A percentile compares a stretch with the other conserved stretches of the same genome.
Evolutionary conservation across 2,888 invertebrate species (phyloP).

Genomic region (Epicampocera succincta): DNA sequence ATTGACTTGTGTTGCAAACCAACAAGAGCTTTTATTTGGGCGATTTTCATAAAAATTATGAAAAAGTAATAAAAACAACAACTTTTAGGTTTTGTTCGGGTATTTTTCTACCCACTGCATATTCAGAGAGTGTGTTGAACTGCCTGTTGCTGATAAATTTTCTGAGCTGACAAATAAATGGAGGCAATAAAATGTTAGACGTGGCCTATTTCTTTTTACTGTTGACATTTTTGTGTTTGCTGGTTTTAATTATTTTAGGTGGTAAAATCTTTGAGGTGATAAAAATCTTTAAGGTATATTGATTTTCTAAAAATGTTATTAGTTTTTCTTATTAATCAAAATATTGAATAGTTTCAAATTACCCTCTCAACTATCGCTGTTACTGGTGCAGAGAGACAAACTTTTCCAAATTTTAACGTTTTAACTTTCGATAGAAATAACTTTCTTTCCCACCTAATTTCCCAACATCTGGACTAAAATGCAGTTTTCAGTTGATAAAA

Average conservation of each 20-base stretch:
- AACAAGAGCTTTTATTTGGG: not conserved
- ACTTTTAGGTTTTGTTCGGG: slow-evolving; percentile 4
- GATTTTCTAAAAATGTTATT: too few relatives aligned
- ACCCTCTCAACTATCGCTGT: too few relatives aligned
- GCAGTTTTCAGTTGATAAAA: slow-evolving; percentile 19
- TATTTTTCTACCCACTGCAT: slow-evolving; percentile 14
- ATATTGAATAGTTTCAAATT: too few relatives aligned
- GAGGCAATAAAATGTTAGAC: slow-evolving; percentile 26
- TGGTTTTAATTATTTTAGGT: not conserved
- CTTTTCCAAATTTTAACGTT: too few relatives aligned
- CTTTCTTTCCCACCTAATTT: slow-evolving; percentile 19
- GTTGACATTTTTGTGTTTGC: not conserved
- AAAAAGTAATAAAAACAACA: not conserved
- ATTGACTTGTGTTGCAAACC: slow-evolving; percentile 42
- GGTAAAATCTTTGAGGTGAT: too few relatives aligned
- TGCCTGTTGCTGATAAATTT: slow-evolving; percentile 17
- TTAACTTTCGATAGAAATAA: not conserved
- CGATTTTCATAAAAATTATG: not conserved
- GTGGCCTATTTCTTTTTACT: slow-evolving; percentile 23
- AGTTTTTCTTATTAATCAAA: too few relatives aligned
- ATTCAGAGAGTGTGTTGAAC: slow-evolving; percentile 34
- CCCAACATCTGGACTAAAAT: slow-evolving; percentile 1
- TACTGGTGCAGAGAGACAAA: too few relatives aligned
- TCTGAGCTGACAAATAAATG: slow-evolving; percentile 7
- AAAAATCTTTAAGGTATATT: too few relatives aligned